Percentiles rank a stretch among this genome's conserved stretches.
phyloP scores from a whole-genome alignment of 2,113 vertebrate genomes.

The Rhizomys pruinosus region DNA sequence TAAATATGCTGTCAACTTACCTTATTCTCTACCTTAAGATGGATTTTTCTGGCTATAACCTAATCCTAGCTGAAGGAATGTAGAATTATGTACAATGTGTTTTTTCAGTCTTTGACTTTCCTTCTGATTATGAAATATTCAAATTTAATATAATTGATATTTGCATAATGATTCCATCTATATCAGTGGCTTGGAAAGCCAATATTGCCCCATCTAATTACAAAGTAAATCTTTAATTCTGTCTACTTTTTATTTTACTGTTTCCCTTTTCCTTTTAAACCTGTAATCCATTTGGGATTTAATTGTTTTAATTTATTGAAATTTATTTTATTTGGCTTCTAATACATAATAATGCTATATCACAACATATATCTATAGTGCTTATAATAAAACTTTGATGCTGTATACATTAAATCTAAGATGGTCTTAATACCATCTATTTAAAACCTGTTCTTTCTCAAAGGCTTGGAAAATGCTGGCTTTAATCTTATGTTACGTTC shows the following conservation, averaged over 20 bases:
- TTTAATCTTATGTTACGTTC: constrained; percentile 15
- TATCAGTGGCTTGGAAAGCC: not conserved
- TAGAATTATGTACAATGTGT: not conserved
- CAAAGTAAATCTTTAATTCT: not conserved
- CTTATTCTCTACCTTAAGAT: not conserved
- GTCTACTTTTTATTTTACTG: not conserved
- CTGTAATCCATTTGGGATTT: not conserved
- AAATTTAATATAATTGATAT: not conserved
- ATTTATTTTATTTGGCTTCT: not conserved
- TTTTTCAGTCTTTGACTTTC: not conserved
- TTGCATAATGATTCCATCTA: not conserved
- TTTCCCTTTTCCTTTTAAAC: constrained; percentile 27
- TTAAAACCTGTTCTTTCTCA: not conserved
- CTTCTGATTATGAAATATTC: not conserved
- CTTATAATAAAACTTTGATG: not conserved
- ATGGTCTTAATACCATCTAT: not conserved
- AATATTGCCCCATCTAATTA: not conserved
- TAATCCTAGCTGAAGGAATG: not conserved
- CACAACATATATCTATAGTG: not conserved
- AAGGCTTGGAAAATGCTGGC: not conserved
- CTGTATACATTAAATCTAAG: not conserved
- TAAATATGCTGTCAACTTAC: not conserved
- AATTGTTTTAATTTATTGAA: constrained; percentile 4
- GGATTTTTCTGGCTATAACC: not conserved
- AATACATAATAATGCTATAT: not conserved